Evolutionary conservation across 2,113 vertebrate species (phyloP).

Genomic region (Carlito syrichta): DNA sequence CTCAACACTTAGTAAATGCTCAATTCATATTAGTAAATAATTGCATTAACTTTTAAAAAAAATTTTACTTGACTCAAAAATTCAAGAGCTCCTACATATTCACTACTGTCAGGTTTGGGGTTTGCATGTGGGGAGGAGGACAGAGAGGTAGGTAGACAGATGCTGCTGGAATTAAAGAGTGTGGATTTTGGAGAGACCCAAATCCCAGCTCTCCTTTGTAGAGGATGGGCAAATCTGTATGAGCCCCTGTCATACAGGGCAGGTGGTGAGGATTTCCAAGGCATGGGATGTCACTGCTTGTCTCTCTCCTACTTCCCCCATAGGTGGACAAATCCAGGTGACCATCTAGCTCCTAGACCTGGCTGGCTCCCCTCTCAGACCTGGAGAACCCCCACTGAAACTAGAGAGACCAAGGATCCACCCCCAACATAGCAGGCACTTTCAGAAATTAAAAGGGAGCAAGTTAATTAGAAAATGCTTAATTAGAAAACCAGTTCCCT

Average conservation of each 20-base stretch:
- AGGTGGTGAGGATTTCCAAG: not conserved
- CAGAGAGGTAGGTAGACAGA: not conserved
- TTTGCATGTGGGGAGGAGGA: not conserved
- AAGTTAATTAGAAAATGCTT: slow-evolving; percentile 54
- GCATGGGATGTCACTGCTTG: not conserved
- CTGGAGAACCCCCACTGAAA: not conserved
- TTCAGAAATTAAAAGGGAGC: slow-evolving; percentile 41
- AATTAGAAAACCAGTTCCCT: slow-evolving; percentile 13
- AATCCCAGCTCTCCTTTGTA: not conserved
- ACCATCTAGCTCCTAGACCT: not conserved
- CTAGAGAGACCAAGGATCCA: not conserved
- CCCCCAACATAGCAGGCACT: not conserved
- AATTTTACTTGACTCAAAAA: not conserved
- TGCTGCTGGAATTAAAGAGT: not conserved
- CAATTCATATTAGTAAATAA: not conserved
- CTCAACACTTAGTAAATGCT: not conserved
- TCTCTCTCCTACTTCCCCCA: not conserved
- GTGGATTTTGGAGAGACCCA: not conserved
- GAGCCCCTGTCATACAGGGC: not conserved
- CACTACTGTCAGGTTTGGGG: not conserved
- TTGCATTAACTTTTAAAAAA: not conserved
- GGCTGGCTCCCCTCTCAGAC: not conserved
- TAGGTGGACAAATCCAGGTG: not conserved
- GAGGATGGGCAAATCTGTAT: not conserved
- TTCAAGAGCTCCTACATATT: not conserved